Evolutionary conservation across 2,113 vertebrate species (phyloP).

Genomic region (Rhinolophus sinicus): DNA sequence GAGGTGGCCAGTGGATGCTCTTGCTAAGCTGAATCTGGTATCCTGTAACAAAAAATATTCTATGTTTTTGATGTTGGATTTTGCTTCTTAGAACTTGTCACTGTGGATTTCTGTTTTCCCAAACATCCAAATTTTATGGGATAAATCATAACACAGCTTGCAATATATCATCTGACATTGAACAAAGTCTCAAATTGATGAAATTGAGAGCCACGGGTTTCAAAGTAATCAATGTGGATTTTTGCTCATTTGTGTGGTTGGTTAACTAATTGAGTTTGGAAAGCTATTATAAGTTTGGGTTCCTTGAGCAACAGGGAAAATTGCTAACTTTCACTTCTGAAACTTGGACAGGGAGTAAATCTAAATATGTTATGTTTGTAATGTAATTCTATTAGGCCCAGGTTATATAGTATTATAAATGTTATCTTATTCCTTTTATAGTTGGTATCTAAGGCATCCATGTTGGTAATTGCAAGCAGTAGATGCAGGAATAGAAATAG

Average conservation of each 20-base stretch:
- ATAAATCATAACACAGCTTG: not conserved
- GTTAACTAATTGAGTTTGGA: not conserved
- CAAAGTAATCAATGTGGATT: not conserved
- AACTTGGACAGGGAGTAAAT: not conserved
- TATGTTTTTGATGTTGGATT: not conserved
- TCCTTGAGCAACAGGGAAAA: not conserved
- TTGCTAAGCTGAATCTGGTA: not conserved
- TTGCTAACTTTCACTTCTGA: not conserved
- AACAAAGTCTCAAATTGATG: not conserved
- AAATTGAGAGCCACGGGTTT: not conserved
- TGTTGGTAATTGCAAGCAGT: not conserved
- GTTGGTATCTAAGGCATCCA: not conserved
- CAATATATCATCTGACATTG: not conserved
- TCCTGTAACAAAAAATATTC: not conserved
- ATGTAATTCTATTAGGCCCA: not conserved
- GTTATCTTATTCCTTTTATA: not conserved
- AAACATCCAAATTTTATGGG: not conserved
- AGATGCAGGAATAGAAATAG: not conserved
- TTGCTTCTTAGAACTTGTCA: slow-evolving; percentile 4
- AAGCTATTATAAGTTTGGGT: not conserved
- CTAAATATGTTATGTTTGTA: not conserved
- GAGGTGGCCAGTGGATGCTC: not conserved
- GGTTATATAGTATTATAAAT: not conserved
- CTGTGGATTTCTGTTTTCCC: not conserved
- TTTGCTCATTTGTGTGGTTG: not conserved